Conservation (phyloP, 2,888 invertebrate genomes). For the Linnaemya tessellans region DNA sequence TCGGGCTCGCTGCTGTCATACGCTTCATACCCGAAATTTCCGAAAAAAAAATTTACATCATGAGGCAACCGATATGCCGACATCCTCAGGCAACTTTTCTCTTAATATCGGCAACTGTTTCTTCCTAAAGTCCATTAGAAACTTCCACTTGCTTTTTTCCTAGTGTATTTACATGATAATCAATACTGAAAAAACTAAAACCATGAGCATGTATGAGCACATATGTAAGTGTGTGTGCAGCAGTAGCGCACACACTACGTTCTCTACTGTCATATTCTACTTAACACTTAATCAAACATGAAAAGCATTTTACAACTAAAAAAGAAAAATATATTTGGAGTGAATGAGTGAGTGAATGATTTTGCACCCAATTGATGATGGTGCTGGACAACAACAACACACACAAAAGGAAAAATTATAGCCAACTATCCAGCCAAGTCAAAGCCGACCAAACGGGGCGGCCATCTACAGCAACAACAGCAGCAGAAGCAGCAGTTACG, state of each 20-base stretch:
- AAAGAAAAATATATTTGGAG: conserved; percentile 16
- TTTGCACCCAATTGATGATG: conserved; percentile 44
- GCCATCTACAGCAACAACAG: conserved; percentile 21
- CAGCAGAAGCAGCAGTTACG: conserved; percentile 32
- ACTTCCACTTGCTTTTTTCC: background rate
- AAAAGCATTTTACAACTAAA: conserved; percentile 48
- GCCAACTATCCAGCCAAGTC: conserved; percentile 22
- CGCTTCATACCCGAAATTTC: no score
- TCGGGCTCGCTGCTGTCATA: no score
- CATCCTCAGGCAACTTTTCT: no score
- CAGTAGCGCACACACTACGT: background rate
- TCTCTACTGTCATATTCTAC: conserved; percentile 58
- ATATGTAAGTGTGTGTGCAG: background rate
- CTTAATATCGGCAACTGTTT: no score
- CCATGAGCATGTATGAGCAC: background rate
- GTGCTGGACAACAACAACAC: conserved; percentile 17
- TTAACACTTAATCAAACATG: conserved; percentile 68
- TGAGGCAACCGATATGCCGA: no score
- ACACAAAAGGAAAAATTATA: background rate
- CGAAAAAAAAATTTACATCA: no score
- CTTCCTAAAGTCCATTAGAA: no score
- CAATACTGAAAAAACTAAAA: background rate
- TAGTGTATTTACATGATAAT: conserved; percentile 23
- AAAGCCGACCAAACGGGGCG: conserved; percentile 19
- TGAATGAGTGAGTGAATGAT: conserved; percentile 42